Percentiles rank a stretch among this genome's conserved stretches.
Conservation (phyloP, 2,888 invertebrate species). For the Eupithecia inturbata region DNA sequence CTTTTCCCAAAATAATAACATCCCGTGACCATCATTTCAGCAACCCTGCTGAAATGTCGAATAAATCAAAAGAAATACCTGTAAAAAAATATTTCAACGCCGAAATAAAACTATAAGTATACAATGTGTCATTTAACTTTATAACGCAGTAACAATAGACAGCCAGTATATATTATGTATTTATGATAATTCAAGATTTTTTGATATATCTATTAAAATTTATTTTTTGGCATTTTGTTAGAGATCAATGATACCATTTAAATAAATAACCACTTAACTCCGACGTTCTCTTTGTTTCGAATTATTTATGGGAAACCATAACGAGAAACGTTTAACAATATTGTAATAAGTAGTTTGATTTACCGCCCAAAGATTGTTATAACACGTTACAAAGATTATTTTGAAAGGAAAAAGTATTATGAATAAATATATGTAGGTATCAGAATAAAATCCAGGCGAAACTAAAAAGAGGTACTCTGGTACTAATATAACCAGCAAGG, state of each 20-base stretch:
- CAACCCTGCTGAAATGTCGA: background rate
- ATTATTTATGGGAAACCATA: constrained; percentile 20
- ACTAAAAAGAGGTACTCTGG: background rate
- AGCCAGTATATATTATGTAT: background rate
- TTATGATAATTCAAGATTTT: background rate
- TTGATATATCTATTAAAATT: constrained; percentile 20
- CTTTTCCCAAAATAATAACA: too few species aligned
- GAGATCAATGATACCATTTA: constrained; percentile 26
- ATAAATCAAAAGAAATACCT: background rate
- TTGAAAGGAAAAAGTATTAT: background rate
- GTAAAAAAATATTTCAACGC: background rate
- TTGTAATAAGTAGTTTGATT: background rate
- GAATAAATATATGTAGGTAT: background rate
- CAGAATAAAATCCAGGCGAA: background rate
- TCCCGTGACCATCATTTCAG: background rate
- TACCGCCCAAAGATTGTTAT: background rate
- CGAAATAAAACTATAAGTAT: background rate
- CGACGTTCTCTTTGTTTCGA: constrained; percentile 24
- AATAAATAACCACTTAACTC: constrained; percentile 21
- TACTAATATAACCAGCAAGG: constrained; percentile 23
- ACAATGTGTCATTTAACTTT: background rate
- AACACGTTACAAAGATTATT: background rate
- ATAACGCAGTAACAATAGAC: background rate
- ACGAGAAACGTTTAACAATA: background rate
- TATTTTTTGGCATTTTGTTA: constrained; percentile 17